Conservation (phyloP, 2,888 invertebrate genomes). For the Cabera pusaria region DNA sequence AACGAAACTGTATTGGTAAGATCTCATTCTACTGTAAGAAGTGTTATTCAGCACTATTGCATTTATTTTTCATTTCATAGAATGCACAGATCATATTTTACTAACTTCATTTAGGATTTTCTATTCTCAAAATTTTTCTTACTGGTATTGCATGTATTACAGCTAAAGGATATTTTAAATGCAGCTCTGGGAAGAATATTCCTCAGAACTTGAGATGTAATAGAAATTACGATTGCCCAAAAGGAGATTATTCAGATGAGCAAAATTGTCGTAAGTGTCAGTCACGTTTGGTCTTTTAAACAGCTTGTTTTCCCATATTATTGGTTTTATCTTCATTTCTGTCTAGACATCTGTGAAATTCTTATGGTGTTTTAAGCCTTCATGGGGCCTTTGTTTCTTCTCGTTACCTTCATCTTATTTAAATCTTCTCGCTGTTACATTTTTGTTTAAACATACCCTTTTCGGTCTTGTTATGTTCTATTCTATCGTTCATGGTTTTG, state of each 20-base stretch:
- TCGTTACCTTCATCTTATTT: constrained; percentile 1
- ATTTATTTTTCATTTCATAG: background rate
- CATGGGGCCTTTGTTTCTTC: constrained; percentile 5
- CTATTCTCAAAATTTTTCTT: no score
- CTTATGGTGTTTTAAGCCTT: background rate
- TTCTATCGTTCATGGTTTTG: constrained; percentile 20
- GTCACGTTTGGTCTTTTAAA: constrained; percentile 33
- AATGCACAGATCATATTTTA: no score
- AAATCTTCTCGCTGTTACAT: constrained; percentile 18
- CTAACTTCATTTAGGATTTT: no score
- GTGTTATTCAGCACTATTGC: constrained; percentile 10
- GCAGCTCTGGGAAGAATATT: constrained; percentile 86
- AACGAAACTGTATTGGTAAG: constrained; percentile 86
- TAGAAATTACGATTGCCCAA: constrained; percentile 85
- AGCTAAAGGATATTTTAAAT: constrained; percentile 82
- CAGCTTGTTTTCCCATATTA: no score
- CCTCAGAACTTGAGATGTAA: constrained; percentile 83
- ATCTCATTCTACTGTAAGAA: constrained; percentile 18
- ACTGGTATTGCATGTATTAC: constrained; percentile 60
- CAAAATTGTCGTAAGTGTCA: constrained; percentile 88
- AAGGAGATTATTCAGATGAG: constrained; percentile 89
- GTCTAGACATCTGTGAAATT: no score
- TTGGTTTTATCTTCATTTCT: constrained; percentile 29
- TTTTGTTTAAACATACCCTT: no score
- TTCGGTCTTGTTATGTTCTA: no score